phyloP scores from a whole-genome alignment of 2,113 vertebrate species.

The Rhinogobius similis region DNA sequence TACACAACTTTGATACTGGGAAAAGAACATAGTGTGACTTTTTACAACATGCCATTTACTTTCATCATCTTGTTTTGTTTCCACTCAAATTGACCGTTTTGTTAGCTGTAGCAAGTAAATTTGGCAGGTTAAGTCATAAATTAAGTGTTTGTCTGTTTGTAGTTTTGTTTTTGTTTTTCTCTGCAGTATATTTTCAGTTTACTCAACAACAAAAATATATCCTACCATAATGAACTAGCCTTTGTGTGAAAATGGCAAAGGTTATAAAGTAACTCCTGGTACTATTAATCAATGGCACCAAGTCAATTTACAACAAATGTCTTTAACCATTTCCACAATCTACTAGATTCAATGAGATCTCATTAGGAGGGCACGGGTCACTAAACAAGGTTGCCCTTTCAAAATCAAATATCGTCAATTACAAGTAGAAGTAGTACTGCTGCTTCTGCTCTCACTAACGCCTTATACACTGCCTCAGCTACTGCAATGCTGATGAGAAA shows the following conservation, averaged over 20 bases:
- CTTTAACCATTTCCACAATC: slow-evolving; percentile 48
- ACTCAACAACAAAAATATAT: slow-evolving; percentile 35
- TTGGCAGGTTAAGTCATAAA: not conserved
- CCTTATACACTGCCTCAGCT: not conserved
- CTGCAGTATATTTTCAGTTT: not conserved
- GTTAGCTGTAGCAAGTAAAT: no score
- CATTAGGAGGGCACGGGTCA: not conserved
- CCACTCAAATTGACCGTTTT: no score
- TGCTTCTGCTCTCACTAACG: not conserved
- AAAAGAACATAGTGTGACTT: not conserved
- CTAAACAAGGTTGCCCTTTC: not conserved
- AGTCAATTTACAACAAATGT: slow-evolving; percentile 65
- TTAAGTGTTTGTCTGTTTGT: not conserved
- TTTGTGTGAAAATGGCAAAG: slow-evolving; percentile 45
- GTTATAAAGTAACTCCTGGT: slow-evolving; percentile 38
- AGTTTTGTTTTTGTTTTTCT: not conserved
- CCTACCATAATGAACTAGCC: slow-evolving; percentile 48
- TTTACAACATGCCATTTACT: not conserved
- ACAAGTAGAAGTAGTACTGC: not conserved
- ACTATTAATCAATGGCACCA: slow-evolving; percentile 61
- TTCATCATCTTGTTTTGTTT: no score
- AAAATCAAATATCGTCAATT: not conserved
- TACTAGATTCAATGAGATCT: not conserved
- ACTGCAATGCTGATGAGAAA: no score
- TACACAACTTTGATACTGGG: not conserved